These are phyloP conservation scores for Temnothorax curvispinosus DNA, from an alignment of 1,140 invertebrate species.

Conservation along the genomic window DNA sequence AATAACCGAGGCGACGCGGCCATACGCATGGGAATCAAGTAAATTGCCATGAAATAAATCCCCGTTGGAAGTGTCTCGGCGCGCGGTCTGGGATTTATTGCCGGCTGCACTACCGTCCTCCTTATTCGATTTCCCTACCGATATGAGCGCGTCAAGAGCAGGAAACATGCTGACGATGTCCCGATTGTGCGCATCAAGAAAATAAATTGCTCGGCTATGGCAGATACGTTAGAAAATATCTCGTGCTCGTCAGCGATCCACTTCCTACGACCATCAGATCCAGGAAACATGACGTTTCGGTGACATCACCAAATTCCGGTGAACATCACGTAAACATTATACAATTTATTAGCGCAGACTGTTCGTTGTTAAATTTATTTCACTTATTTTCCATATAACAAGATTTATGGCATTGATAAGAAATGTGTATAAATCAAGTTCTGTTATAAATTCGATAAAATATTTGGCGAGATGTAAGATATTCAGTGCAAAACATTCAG, in stretches of 20 bases:
- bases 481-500: not conserved
- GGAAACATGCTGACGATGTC: not conserved
- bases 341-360: not conserved
- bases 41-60: slow-evolving; percentile 67
- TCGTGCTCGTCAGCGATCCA: not conserved
- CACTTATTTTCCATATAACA: not conserved
- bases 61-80: slow-evolving; percentile 12
- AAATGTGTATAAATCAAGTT: not conserved
- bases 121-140: slow-evolving; percentile 53
- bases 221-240: slow-evolving; percentile 26
- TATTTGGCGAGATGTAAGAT: not conserved
- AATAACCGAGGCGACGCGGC: not conserved
- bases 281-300: not conserved
- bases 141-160: slow-evolving; percentile 47
- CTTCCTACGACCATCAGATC: not conserved
- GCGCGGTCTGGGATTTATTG: slow-evolving; percentile 46
- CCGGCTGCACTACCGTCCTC: not conserved
- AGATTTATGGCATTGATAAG: not conserved
- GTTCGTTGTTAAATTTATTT: not conserved
- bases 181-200: slow-evolving; percentile 47
- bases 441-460: not conserved
- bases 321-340: not conserved
- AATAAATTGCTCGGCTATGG: slow-evolving; percentile 41
- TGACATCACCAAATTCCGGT: not conserved
- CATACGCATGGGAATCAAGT: slow-evolving; percentile 56